Evolutionary conservation across 1,140 invertebrate species (phyloP), one percentile per base, ranked within the genome.

Genomic region (Calephelis nemesis): DNA sequence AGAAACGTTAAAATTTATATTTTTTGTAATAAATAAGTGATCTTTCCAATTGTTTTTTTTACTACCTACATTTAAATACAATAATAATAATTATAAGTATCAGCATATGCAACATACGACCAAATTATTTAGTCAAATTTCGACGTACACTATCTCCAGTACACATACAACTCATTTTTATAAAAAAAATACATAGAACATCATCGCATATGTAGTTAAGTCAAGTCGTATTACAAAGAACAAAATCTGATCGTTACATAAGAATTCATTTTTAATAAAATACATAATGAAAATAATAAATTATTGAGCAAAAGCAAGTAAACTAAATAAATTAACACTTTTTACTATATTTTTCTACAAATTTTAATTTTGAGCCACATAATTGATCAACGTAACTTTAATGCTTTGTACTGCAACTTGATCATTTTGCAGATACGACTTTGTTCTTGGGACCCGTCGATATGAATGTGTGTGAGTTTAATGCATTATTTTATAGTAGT

Each of bases 21-120:
- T 50, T 50, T 50, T 5, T 13, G 49, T 50, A 50, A 50, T 50
- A 50, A 50, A 50, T 50, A 50, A 50, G 12, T 50, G 12, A 50
- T 50, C 49, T 13, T 50, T 13, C 13, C 49, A 50, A n/a, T 50
- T 50, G n/a, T 50, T n/a, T 7, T 50, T 50, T n/a, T 50, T 12
- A 50, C 49, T 50, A 13, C 49, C 49, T 50, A 19, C 15, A 19
- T 50, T 50, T 50, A 0, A 50, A 50, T 1, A 50, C 49, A 42
- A 42, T 42, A 42, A 42, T 42, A 42, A 42, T 42, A 42, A 19
- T 19, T 19, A 19, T 8, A 42, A n/a, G 49, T 50, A 50, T 7
- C 49, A 13, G 13, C 49, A 50, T 50, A 15, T 50, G 42, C 42
- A 42, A 42, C 42, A 42, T 42, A 50, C n/a, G 49, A 50, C n/a